Evolutionary conservation across 2,797 vertebrate genomes (phyloP).

Genomic region (Chrysocyon brachyurus): DNA sequence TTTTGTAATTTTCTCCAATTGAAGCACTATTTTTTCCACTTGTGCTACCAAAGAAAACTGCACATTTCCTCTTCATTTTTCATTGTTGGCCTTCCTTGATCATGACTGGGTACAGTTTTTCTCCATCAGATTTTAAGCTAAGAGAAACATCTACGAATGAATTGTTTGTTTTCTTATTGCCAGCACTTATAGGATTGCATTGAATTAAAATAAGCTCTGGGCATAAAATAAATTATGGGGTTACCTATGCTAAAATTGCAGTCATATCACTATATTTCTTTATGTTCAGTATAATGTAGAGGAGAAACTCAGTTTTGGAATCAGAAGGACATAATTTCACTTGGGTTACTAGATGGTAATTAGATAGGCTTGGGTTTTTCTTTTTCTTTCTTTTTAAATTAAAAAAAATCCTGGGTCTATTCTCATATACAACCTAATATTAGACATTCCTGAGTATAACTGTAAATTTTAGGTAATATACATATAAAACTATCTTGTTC

Average conservation of each 20-base stretch:
- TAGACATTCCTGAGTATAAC: neutral
- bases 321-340: neutral
- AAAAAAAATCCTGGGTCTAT: neutral
- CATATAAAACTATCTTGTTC: neutral
- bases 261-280: neutral
- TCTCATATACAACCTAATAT: neutral
- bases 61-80: neutral
- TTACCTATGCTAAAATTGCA: neutral
- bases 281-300: neutral
- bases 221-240: neutral
- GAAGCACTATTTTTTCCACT: neutral
- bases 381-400: slow-evolving; percentile 16
- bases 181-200: neutral
- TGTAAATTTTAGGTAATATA: neutral
- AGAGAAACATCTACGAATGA: neutral
- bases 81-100: neutral
- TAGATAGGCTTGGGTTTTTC: neutral
- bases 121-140: slow-evolving; percentile 22
- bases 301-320: neutral
- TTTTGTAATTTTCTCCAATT: neutral
- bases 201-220: neutral
- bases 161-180: neutral
- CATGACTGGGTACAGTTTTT: neutral
- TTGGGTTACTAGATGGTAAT: neutral
- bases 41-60: neutral